phyloP scores from a whole-genome alignment of 2,797 vertebrate genomes.

The Antrozous pallidus region DNA sequence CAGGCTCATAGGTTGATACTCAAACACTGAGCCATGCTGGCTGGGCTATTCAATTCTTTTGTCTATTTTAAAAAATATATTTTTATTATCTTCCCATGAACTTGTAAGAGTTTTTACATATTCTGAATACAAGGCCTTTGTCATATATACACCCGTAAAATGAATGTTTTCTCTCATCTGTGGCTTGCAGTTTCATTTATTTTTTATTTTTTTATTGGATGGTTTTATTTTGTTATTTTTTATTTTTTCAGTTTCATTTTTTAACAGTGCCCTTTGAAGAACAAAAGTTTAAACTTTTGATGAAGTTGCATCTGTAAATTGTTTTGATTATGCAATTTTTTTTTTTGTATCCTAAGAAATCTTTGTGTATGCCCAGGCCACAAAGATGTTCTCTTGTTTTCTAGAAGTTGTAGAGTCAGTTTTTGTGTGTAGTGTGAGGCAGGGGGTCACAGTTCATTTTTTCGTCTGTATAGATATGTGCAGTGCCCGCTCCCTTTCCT shows the following conservation, averaged over 20 bases:
- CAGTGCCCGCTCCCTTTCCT: not conserved
- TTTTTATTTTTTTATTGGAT: too few species aligned
- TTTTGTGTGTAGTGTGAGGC: not conserved
- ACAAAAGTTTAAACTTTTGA: too few species aligned
- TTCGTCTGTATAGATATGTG: not conserved
- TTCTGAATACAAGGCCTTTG: not conserved
- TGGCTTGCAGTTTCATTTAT: not conserved
- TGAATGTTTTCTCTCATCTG: not conserved
- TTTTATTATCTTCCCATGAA: not conserved
- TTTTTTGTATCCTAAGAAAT: not conserved
- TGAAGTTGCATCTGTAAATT: not conserved
- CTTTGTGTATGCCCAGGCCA: not conserved
- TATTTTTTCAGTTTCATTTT: not conserved
- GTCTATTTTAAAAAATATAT: not conserved
- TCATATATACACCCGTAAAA: not conserved
- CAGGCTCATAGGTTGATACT: too few species aligned
- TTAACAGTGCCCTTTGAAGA: too few species aligned
- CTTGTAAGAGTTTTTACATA: constrained; percentile 20
- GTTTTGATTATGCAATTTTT: not conserved
- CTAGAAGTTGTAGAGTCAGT: not conserved
- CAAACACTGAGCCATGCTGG: too few species aligned
- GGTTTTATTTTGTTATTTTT: too few species aligned
- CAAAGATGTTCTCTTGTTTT: not conserved
- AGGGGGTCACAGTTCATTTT: not conserved
- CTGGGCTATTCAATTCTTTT: not conserved